These are phyloP conservation scores for Atractosteus spatula DNA, from an alignment of 2,113 vertebrate genomes.

Conservation along the genomic window DNA sequence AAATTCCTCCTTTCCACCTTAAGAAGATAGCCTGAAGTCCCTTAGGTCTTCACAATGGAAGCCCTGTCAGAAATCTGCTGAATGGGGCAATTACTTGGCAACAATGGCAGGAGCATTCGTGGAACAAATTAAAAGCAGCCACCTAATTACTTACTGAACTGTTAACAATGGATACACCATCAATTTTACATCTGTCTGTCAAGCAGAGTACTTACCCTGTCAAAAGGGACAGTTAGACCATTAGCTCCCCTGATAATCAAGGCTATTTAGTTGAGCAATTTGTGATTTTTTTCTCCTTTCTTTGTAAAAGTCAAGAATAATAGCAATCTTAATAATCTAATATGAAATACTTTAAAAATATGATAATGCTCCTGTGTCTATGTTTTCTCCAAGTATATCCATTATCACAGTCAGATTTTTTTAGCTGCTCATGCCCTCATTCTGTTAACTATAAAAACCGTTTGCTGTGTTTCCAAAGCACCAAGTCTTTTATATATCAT, in stretches of 20 bases:
- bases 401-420: too few species aligned
- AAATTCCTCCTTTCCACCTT: slow-evolving; percentile 35
- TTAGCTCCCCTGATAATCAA: slow-evolving; percentile 63
- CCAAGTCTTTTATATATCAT: too few species aligned
- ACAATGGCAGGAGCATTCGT: slow-evolving; percentile 47
- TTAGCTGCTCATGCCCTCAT: too few species aligned
- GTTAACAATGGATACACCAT: slow-evolving; percentile 57
- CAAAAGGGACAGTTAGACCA: slow-evolving; percentile 57
- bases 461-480: too few species aligned
- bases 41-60: not conserved
- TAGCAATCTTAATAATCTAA: too few species aligned
- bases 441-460: too few species aligned
- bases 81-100: slow-evolving; percentile 55
- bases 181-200: slow-evolving; percentile 63
- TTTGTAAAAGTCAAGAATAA: slow-evolving; percentile 22
- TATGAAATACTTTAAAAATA: too few species aligned
- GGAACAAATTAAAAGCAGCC: slow-evolving; percentile 60
- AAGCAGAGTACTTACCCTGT: slow-evolving; percentile 63
- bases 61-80: slow-evolving; percentile 22
- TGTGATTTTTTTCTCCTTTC: slow-evolving; percentile 40
- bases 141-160: slow-evolving; percentile 59
- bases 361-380: too few species aligned
- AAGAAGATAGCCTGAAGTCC: not conserved
- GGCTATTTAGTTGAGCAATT: slow-evolving; percentile 53
- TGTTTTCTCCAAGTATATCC: too few species aligned